phyloP scores from a whole-genome alignment of 1,140 invertebrate species.

The Aradophagus sp. region DNA sequence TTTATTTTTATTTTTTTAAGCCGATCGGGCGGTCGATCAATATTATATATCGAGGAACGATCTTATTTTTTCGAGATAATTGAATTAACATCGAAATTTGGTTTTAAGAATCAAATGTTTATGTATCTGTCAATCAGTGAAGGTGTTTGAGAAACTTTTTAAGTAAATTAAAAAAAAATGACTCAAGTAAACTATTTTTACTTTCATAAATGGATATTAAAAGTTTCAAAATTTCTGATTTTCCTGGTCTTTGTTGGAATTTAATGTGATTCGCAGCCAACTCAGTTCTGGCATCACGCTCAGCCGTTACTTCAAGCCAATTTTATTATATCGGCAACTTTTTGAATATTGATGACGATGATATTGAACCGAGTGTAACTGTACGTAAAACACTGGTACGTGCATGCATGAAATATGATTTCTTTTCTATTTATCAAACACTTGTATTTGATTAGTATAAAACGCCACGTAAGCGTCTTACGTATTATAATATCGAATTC shows the following conservation, averaged over 20 bases:
- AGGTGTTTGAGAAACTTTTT: too few relatives aligned
- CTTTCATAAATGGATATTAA: too few relatives aligned
- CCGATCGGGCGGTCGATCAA: conserved; percentile 12
- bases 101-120: too few relatives aligned
- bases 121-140: too few relatives aligned
- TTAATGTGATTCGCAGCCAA: too few relatives aligned
- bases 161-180: too few relatives aligned
- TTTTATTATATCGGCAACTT: too few relatives aligned
- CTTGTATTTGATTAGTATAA: conserved; percentile 69
- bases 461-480: conserved; percentile 58
- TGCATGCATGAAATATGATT: conserved; percentile 33
- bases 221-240: too few relatives aligned
- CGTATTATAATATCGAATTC: conserved; percentile 42
- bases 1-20: conserved; percentile 21
- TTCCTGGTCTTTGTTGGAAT: too few relatives aligned
- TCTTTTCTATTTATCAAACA: conserved; percentile 62
- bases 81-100: conserved; percentile 2
- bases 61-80: conserved; percentile 17
- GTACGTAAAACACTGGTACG: conserved; percentile 30
- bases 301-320: too few relatives aligned
- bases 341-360: not conserved
- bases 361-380: not conserved
- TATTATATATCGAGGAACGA: conserved; percentile 5
- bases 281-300: too few relatives aligned
- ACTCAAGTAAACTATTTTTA: too few relatives aligned